Evolutionary conservation across 30 jellyfish, hydroid and myxozoan genomes (phyloP), one percentile per base, ranked within the genome.

Genomic region (Hydractinia echinata): DNA sequence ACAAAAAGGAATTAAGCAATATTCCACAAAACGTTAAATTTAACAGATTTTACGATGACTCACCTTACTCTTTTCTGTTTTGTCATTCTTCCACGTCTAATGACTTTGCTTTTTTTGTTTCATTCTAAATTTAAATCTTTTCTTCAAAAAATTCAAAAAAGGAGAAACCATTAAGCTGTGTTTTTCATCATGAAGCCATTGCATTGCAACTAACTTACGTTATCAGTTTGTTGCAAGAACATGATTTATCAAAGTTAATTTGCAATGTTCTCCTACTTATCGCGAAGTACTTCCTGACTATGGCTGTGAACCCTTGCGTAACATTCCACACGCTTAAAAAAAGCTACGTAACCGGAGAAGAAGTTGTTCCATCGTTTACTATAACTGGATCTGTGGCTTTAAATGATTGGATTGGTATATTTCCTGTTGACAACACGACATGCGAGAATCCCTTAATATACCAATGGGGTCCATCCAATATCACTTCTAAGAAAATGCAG

Each of bases 261-360:
- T 30, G 44, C 44, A 30, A 30, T 30, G 44, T 30, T 30, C 44
- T 30, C 44, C 44, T 30, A 30, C 44, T 30, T 30, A 30, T 30
- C 44, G 2, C 44, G 44, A 30, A 30, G 44, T 30, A 30, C 44
- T 30, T 49, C 51, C 14, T 19, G 15, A 72, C 30, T 72, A 10
- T 58, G 66, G 54, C 66, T 15, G 83, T 44, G 21, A 50, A 74
- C 51, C 54, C 10, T 50, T 67, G 39, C 20, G 83, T 74, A 58
- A 4, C 21, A 19, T 74, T 74, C 51, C 83, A 74, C n/a, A n/a
- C 83, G 13, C 66, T 77, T 30, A 77, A 77, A 54, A 77, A 77
- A 30, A 0, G 54, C 39, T 77, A 77, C 15, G 18, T 60, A 11
- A 15, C n/a, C 30, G 80, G 77, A 4, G 85, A 77, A 77, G 77